A percentile compares a stretch with the other conserved stretches of the same genome.
Conservation (phyloP, 2,888 invertebrate species). For the Cataglyphis livida region DNA sequence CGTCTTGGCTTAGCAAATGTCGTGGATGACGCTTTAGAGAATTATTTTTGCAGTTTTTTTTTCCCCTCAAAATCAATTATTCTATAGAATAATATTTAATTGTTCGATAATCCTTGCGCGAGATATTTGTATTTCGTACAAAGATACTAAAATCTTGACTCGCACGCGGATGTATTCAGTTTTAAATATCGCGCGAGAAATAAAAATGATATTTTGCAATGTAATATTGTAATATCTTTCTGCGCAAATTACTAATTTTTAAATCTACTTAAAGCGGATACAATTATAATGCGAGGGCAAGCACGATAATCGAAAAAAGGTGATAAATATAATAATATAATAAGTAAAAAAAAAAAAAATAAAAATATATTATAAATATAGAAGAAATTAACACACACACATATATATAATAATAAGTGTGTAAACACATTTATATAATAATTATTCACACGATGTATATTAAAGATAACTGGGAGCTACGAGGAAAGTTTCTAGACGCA, state of each 20-base stretch:
- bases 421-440: no score
- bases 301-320: background rate
- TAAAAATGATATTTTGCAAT: background rate
- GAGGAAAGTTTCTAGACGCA: background rate
- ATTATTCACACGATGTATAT: background rate
- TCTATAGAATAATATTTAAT: background rate
- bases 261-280: background rate
- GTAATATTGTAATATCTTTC: background rate
- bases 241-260: background rate
- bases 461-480: background rate
- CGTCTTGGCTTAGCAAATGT: constrained; percentile 7
- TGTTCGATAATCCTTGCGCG: background rate
- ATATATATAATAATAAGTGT: background rate
- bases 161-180: background rate
- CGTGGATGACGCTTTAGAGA: background rate
- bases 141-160: background rate
- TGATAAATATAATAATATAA: background rate
- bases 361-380: background rate
- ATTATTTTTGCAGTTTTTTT: background rate
- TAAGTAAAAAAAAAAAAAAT: background rate
- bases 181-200: background rate
- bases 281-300: background rate
- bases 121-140: background rate
- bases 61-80: background rate
- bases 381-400: background rate